phyloP scores from a whole-genome alignment of 1,140 invertebrate genomes.

The Trichogramma pretiosum region DNA sequence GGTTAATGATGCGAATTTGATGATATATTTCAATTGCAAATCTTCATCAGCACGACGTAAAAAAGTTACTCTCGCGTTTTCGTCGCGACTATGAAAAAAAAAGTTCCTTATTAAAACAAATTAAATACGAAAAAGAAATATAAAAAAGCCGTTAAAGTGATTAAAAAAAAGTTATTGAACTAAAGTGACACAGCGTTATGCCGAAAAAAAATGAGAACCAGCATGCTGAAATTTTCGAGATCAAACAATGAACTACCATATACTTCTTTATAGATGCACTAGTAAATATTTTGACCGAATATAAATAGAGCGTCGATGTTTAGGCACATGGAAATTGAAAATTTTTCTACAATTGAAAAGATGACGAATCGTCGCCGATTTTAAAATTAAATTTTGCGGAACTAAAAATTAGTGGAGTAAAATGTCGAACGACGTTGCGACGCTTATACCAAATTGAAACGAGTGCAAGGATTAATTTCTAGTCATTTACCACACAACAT shows the following conservation, averaged over 20 bases:
- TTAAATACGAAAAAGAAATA: slow-evolving; percentile 1
- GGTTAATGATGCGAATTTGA: too few species aligned
- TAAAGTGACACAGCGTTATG: slow-evolving; percentile 16
- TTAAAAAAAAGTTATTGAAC: slow-evolving; percentile 7
- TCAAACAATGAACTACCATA: slow-evolving; percentile 3
- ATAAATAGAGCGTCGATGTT: slow-evolving; percentile 14
- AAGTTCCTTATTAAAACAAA: slow-evolving; percentile 17
- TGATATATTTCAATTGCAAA: too few species aligned
- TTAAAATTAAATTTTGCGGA: neutral
- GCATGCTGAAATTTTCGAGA: slow-evolving; percentile 11
- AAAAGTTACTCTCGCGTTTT: slow-evolving; percentile 18
- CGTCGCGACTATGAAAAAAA: slow-evolving; percentile 17
- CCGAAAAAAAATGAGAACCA: slow-evolving; percentile 2
- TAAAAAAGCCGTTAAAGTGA: slow-evolving; percentile 16
- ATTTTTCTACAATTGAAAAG: too few species aligned
- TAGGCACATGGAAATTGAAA: slow-evolving; percentile 4
- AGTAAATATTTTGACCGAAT: slow-evolving; percentile 12
- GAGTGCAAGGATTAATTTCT: neutral
- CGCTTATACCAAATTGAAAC: slow-evolving; percentile 1
- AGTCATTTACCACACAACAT: slow-evolving; percentile 4
- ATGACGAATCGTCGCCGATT: too few species aligned
- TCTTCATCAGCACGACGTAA: slow-evolving; percentile 18
- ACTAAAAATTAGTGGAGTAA: neutral
- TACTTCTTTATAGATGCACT: slow-evolving; percentile 15
- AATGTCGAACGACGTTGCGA: slow-evolving; percentile 1